Conservation (phyloP, 1,140 invertebrate species). For the Camponotus vicinus region DNA sequence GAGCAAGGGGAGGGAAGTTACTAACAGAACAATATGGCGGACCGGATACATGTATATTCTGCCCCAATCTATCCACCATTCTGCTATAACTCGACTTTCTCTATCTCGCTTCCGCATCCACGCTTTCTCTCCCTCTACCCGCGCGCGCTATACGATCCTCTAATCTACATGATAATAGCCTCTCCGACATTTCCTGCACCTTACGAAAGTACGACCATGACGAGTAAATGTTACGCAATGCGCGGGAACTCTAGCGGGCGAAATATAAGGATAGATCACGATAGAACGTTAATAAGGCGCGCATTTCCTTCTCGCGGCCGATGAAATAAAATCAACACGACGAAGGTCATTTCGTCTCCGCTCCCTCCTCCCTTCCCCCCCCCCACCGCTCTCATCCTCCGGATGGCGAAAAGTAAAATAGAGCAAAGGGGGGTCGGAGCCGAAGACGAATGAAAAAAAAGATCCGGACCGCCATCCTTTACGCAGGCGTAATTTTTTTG, state of each 20-base stretch:
- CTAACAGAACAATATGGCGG: slow-evolving; percentile 77
- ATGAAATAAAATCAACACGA: slow-evolving; percentile 22
- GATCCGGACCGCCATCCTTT: slow-evolving; percentile 42
- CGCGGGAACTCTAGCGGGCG: neutral
- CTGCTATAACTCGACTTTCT: slow-evolving; percentile 55
- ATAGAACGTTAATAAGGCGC: slow-evolving; percentile 21
- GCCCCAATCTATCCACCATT: slow-evolving; percentile 66
- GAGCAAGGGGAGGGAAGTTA: slow-evolving; percentile 62
- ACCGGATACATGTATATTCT: slow-evolving; percentile 74
- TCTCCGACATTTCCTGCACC: slow-evolving; percentile 22
- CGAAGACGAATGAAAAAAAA: slow-evolving; percentile 36
- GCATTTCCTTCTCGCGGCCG: slow-evolving; percentile 4
- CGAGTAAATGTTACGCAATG: slow-evolving; percentile 53
- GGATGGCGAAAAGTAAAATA: slow-evolving; percentile 35
- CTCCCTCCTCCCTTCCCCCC: neutral
- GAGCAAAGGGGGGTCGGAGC: slow-evolving; percentile 26
- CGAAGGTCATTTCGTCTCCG: slow-evolving; percentile 41
- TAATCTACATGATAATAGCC: slow-evolving; percentile 34
- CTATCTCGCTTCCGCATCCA: slow-evolving; percentile 28
- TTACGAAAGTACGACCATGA: slow-evolving; percentile 50
- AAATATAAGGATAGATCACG: neutral
- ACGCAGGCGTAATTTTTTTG: slow-evolving; percentile 66
- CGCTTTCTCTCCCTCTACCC: neutral
- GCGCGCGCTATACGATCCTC: neutral
- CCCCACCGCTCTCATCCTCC: too few species aligned